Percentiles rank a stretch among this genome's conserved stretches.
phyloP scores from a whole-genome alignment of 1,140 invertebrate genomes.

The Danaus plexippus region DNA sequence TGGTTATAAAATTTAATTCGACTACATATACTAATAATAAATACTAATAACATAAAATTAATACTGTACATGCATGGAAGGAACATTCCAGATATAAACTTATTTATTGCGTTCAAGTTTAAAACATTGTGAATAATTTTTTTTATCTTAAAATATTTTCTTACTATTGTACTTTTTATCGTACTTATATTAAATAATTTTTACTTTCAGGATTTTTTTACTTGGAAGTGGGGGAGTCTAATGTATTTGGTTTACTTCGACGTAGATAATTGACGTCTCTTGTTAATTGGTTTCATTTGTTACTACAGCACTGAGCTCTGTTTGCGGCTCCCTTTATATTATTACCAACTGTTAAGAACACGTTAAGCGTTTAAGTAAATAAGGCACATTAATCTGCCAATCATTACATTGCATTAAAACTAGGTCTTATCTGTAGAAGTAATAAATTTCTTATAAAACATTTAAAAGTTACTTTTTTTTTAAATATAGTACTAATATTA shows the following conservation, averaged over 20 bases:
- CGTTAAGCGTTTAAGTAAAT: too few species aligned
- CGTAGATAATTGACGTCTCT: constrained; percentile 39
- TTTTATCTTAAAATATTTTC: constrained; percentile 11
- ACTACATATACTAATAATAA: constrained; percentile 6
- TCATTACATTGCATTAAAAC: too few species aligned
- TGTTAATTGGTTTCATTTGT: constrained; percentile 62
- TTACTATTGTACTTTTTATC: constrained; percentile 8
- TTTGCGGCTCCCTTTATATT: constrained; percentile 17
- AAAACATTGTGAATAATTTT: too few species aligned
- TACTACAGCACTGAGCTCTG: constrained; percentile 26
- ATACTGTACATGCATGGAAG: too few species aligned
- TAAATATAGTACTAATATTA: too few species aligned
- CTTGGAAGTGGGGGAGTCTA: constrained; percentile 27
- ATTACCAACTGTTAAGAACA: constrained; percentile 7
- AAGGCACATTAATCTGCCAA: too few species aligned
- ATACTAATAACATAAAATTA: too few species aligned
- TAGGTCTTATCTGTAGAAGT: too few species aligned
- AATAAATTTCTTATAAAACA: too few species aligned
- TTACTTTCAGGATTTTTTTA: constrained; percentile 14
- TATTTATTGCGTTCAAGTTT: too few species aligned
- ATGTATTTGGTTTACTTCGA: constrained; percentile 34
- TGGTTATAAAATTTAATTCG: constrained; percentile 29
- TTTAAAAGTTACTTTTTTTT: too few species aligned
- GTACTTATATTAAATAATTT: constrained; percentile 6
- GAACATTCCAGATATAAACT: too few species aligned